These are phyloP conservation scores for Notodonta ziczac DNA, from an alignment of 2,888 invertebrate genomes.

Conservation along the genomic window DNA sequence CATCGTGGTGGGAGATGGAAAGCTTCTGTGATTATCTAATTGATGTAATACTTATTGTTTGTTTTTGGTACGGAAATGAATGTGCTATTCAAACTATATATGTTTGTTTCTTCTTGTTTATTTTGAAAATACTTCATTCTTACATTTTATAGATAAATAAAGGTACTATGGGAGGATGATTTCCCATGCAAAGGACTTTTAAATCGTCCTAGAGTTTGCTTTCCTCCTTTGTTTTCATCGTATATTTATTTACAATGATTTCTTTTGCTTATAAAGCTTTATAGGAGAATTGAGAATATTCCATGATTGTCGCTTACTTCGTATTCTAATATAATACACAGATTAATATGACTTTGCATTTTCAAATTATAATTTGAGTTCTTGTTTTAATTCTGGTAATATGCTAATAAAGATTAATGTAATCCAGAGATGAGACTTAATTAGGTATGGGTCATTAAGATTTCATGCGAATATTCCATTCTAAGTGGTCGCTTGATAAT, in stretches of 20 bases:
- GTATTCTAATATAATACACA: not conserved
- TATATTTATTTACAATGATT: not conserved
- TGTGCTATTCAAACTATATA: not conserved
- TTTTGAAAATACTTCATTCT: no score
- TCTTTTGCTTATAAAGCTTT: not conserved
- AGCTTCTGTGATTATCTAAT: conserved; percentile 29
- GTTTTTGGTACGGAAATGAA: conserved; percentile 4
- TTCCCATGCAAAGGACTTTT: no score
- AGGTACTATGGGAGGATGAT: no score
- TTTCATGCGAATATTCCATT: conserved; percentile 38
- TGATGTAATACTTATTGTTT: conserved; percentile 17
- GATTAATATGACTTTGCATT: not conserved
- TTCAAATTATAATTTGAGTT: not conserved
- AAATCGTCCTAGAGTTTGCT: no score
- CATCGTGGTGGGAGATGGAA: conserved; percentile 27
- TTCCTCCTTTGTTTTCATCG: not conserved
- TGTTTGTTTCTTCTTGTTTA: no score
- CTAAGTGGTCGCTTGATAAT: conserved; percentile 35
- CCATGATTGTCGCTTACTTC: not conserved
- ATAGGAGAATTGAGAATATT: not conserved
- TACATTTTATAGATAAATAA: no score
- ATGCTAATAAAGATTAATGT: not conserved
- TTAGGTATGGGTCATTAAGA: conserved; percentile 40
- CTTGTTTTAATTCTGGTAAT: not conserved
- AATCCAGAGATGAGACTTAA: conserved; percentile 26